Evolutionary conservation across 2,888 invertebrate genomes (phyloP), one percentile per base, ranked within the genome.

Genomic region (Polymixis flavicincta): DNA sequence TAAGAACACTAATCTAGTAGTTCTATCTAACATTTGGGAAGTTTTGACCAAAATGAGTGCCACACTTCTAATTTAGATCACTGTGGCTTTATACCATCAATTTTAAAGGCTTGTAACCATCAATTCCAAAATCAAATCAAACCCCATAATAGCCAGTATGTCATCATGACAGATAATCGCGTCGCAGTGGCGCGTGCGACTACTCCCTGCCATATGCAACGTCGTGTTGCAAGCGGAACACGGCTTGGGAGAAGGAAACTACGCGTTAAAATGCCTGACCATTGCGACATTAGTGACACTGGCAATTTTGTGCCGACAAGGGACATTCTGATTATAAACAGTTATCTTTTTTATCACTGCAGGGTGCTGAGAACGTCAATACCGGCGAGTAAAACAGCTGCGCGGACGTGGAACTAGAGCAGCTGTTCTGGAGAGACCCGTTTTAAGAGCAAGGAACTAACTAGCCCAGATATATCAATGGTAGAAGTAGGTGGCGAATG

Each of bases 211-310:
- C 60, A 74, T 84, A 76, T 81, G 89, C 86, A 87, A 87, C 74
- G 75, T 74, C 74, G 77, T 91, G 87, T 85, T 59, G 87, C 88
- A 89, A 90, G 75, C 87, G 89, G 89, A 89, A 89, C 88, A 76
- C 77, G 52, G 78, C 77, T 71, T 67, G 77, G 78, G 82, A 82
- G 82, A 76, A 88, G 90, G 90, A 90, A 88, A 89, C 85, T 69
- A 72, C 83, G 79, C 74, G 82, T 89, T 89, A 88, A 87, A 87
- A 89, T 89, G 65, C 87, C 84, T 79, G 42, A 77, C 55, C 59
- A 73, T 90, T 90, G 89, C 89, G 67, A 88, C 83, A 90, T 74
- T 67, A 65, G 76, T 86, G 89, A 89, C 89, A 87, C 85, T 88
- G 78, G 85, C 76, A 70, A 84, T 78, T 84, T 81, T 78, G 61